Percentiles rank a stretch among this genome's conserved stretches.
These are phyloP conservation scores for Magallana gigas DNA, from an alignment of 1,140 invertebrate species.

Conservation along the genomic window DNA sequence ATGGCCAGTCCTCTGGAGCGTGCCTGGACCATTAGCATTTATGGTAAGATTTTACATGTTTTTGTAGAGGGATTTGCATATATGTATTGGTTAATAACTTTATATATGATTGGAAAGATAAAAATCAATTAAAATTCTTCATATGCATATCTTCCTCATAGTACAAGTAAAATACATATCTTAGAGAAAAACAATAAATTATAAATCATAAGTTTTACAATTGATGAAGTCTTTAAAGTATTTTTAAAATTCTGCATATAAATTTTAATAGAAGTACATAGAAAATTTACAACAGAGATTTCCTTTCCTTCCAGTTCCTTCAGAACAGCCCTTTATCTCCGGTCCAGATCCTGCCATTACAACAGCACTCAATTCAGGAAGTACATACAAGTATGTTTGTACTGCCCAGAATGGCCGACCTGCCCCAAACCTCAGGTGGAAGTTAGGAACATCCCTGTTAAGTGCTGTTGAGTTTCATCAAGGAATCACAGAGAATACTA, in stretches of 20 bases:
- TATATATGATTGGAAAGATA: no score
- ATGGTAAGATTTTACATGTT: slow-evolving; percentile 1
- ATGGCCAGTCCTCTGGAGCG: background rate
- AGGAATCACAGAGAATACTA: slow-evolving; percentile 9
- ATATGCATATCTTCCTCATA: no score
- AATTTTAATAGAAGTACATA: no score
- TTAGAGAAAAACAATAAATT: no score
- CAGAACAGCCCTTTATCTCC: background rate
- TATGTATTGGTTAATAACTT: no score
- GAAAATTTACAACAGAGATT: no score
- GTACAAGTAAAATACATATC: no score
- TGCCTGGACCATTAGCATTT: slow-evolving; percentile 13
- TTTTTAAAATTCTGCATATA: no score
- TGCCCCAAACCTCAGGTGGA: background rate
- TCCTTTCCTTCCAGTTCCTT: background rate
- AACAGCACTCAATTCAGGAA: background rate
- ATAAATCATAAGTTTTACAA: no score
- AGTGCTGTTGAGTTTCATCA: background rate
- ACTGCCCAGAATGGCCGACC: background rate
- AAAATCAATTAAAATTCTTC: no score
- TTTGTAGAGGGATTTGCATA: background rate
- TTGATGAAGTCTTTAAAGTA: no score
- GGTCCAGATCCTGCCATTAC: slow-evolving; percentile 2
- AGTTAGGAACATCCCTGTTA: background rate
- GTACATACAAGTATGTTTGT: background rate